Evolutionary conservation across 2,888 invertebrate species (phyloP).

Genomic region (Ctena decussata): DNA sequence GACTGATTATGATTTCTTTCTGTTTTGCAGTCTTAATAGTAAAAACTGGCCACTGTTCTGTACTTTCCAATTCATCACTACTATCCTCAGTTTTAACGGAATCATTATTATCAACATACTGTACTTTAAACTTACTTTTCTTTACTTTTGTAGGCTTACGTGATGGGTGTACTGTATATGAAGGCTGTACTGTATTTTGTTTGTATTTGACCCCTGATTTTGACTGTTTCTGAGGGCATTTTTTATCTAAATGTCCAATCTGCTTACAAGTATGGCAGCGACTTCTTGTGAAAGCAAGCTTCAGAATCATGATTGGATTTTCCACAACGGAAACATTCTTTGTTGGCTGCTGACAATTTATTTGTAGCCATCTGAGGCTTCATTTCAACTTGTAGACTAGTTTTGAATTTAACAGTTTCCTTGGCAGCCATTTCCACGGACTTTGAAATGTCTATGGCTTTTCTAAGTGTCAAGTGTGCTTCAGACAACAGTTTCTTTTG

Average conservation of each 20-base stretch:
- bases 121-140: background rate
- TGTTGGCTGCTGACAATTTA: background rate
- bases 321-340: slow-evolving; percentile 13
- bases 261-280: background rate
- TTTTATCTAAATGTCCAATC: background rate
- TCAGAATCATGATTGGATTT: slow-evolving; percentile 1
- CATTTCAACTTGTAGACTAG: background rate
- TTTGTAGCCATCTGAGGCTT: background rate
- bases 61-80: background rate
- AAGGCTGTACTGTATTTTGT: background rate
- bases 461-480: slow-evolving; percentile 26
- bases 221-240: background rate
- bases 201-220: background rate
- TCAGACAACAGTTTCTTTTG: slow-evolving; percentile 43
- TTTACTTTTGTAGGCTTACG: background rate
- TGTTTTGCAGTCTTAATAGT: background rate
- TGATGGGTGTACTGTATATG: background rate
- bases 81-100: background rate
- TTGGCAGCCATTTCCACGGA: slow-evolving; percentile 26
- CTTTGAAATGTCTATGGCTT: slow-evolving; percentile 21
- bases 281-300: background rate
- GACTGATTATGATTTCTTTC: background rate
- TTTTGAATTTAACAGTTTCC: slow-evolving; percentile 7
- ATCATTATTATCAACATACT: background rate
- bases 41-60: background rate